These are phyloP conservation scores for Choloepus didactylus DNA, from an alignment of 2,797 vertebrate species.

Conservation along the genomic window DNA sequence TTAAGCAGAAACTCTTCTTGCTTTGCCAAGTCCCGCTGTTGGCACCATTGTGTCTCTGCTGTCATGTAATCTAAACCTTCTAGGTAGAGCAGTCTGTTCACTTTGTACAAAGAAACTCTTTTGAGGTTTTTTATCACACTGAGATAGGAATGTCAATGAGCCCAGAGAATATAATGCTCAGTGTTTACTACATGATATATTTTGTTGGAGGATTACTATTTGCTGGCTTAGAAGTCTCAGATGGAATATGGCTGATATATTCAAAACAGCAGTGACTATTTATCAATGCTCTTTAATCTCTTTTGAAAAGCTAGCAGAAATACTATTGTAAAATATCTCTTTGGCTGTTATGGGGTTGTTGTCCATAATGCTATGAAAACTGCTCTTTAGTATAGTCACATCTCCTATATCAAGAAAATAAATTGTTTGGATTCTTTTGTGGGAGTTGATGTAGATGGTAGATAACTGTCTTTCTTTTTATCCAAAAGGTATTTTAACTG, in stretches of 20 bases:
- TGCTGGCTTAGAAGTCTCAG: background rate
- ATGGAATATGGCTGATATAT: background rate
- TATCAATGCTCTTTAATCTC: background rate
- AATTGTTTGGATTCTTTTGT: background rate
- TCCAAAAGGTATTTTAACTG: background rate
- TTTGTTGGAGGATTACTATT: background rate
- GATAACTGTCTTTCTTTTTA: background rate
- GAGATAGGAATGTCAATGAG: background rate
- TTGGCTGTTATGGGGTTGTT: background rate
- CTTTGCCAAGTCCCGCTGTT: background rate
- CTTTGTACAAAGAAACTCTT: background rate
- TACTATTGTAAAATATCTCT: background rate
- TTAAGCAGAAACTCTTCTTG: background rate
- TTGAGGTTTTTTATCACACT: slow-evolving; percentile 4
- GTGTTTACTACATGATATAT: background rate
- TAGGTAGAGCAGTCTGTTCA: background rate
- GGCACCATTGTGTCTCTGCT: background rate
- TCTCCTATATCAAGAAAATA: background rate
- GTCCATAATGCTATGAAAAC: background rate
- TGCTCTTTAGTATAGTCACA: background rate
- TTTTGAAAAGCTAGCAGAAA: background rate
- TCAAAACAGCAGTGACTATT: slow-evolving; percentile 22
- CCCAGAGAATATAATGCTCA: background rate
- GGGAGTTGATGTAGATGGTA: background rate
- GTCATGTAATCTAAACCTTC: background rate